Evolutionary conservation across 1,140 invertebrate species (phyloP), one percentile per base, ranked within the genome.

Genomic region (Achroia grisella): DNA sequence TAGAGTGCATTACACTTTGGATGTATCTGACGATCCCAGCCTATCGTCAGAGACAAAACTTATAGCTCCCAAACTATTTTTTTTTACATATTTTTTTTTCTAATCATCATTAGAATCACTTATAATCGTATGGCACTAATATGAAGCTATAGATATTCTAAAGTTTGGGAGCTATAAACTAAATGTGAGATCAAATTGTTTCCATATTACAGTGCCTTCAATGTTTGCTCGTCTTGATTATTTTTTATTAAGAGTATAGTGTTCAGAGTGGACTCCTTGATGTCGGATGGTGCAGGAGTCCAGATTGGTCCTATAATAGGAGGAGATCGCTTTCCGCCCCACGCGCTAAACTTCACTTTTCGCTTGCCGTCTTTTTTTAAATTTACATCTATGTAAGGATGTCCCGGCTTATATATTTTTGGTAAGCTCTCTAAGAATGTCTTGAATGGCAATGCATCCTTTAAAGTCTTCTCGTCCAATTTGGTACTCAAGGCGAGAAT

Each of bases 261-360:
- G 41, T 79, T 59, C 33, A 83, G 40, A 4, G 70, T 69, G 0
- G 70, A 62, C 33, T 79, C 77, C 41, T 80, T 74, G 1, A 67
- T 10, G 13, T 68, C 48, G 17, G 70, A 48, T 0, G 71, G 53
- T 3, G 68, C 56, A 1, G 79, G 79, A 4, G 71, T 76, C 80
- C 80, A 84, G 32, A 84, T 81, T 0, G 80, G 80, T 10, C 77
- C 77, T n/a, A 84, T 81, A 10, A 84, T 77, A 0, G 77, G 77
- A 9, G 77, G 77, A 2, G 76, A 73, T 30, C 77, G 52, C 42
- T 84, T 84, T 0, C 77, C 77, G 14, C 77, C 77, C 80, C 80
- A 81, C 3, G 67, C 71, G 41, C 77, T 84, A 32, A 84, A 84
- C 27, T 81, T 84, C 2, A 81, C 71, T 52, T 84, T 84, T 49